Evolutionary conservation across 2,113 vertebrate genomes (phyloP), one percentile per base, ranked within the genome.

Genomic region (Lagopus leucura): DNA sequence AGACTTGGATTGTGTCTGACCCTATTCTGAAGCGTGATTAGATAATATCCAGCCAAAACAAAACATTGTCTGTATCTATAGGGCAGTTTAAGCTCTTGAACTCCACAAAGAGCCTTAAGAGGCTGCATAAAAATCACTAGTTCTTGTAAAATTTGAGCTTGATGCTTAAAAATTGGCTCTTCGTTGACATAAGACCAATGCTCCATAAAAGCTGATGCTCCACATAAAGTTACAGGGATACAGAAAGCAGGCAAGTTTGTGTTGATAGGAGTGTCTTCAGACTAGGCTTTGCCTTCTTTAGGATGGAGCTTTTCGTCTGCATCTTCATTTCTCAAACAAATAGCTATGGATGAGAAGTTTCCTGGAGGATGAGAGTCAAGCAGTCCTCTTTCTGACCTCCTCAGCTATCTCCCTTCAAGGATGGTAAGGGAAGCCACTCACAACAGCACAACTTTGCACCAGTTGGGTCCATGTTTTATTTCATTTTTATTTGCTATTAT

Each of bases 1-100:
- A 90, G 64, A 57, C 24, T 86, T 84, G 64, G 30, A 55, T 57
- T 82, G 63, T 83, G 55, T 69, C 64, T 72, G 65, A 79, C 57
- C 74, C 74, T 73, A 71, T 78, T 89, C 79, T 76, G 69, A 89
- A 91, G 28, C 80, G 36, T 61, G 63, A 69, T 92, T 21, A 96
- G 75, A 55, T 8, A 86, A 73, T 94, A 93, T 36, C 21, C 57
- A 70, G 66, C 22, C n/a, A 67, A 90, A 90, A 86, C 30, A 36
- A 21, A 57, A 32, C 0, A 13, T n/a, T 82, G 63, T 61, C 82
- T 13, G 3, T 50, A 54, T 25, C 60, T 60, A n/a, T 8, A 60
- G 67, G 72, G 73, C 64, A 74, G 25, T 40, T 95, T 90, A 80
- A 80, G 88, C 50, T 71, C 11, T 81, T 77, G 60, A 71, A 38